Conservation (phyloP, 2,113 vertebrate species). For the Charina bottae region DNA sequence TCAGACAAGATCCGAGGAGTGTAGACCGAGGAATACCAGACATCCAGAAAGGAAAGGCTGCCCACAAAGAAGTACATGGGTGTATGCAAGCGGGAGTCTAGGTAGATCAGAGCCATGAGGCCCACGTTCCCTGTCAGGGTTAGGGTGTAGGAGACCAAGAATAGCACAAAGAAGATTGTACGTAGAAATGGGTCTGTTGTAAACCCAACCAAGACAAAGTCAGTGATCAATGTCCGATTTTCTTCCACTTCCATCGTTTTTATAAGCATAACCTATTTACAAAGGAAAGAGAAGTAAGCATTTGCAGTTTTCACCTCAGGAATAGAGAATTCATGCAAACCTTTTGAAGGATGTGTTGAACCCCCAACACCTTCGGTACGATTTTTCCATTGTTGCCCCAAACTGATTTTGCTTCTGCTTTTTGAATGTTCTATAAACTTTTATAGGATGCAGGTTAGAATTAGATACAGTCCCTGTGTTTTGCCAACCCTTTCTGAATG, state of each 20-base stretch:
- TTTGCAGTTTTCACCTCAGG: background rate
- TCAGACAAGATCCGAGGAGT: slow-evolving; percentile 54
- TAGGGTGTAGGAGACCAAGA: slow-evolving; percentile 46
- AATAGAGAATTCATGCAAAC: background rate
- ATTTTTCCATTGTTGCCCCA: background rate
- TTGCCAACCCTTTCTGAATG: background rate
- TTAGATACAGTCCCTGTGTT: background rate
- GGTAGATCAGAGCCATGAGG: slow-evolving; percentile 49
- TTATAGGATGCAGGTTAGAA: background rate
- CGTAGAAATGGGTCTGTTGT: slow-evolving; percentile 23
- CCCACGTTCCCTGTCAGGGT: slow-evolving; percentile 52
- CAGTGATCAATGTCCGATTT: slow-evolving; percentile 7
- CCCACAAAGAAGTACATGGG: slow-evolving; percentile 66
- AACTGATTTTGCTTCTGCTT: background rate
- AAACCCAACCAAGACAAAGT: slow-evolving; percentile 56
- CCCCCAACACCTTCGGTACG: background rate
- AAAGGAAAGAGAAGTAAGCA: background rate
- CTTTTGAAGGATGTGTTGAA: background rate
- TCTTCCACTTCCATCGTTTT: background rate
- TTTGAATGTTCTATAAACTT: background rate
- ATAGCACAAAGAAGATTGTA: slow-evolving; percentile 46
- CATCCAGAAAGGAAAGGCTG: slow-evolving; percentile 55
- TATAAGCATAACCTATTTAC: background rate
- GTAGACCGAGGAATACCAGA: slow-evolving; percentile 58
- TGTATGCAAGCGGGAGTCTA: slow-evolving; percentile 44